Percentiles rank a stretch among this genome's conserved stretches.
These are phyloP conservation scores for Henicopernis longicauda DNA, from an alignment of 2,113 vertebrate species.

Conservation along the genomic window DNA sequence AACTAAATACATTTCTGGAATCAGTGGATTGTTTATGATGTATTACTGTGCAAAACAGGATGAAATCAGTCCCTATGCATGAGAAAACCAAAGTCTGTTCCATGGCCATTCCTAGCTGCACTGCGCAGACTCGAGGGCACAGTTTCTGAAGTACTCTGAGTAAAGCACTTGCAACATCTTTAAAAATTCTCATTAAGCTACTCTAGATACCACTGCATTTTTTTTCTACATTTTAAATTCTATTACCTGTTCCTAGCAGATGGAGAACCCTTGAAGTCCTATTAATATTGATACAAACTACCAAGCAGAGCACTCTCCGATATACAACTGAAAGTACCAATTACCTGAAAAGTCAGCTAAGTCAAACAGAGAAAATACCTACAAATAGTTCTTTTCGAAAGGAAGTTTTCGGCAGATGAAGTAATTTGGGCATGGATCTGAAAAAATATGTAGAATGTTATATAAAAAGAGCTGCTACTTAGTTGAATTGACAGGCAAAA, in stretches of 20 bases:
- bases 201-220: not conserved
- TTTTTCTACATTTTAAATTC: not conserved
- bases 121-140: not conserved
- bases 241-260: not conserved
- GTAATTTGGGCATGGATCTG: not conserved
- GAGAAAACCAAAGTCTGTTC: not conserved
- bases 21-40: not conserved
- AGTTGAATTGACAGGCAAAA: not conserved
- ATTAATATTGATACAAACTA: not conserved
- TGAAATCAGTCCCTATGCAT: rapidly evolving
- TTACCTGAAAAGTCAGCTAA: not conserved
- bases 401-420: not conserved
- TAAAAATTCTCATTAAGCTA: not conserved
- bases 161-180: not conserved
- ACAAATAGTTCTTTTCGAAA: not conserved
- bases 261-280: not conserved
- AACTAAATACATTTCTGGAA: not conserved
- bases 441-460: not conserved
- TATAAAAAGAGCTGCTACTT: not conserved
- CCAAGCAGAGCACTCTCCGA: not conserved
- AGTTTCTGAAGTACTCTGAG: not conserved
- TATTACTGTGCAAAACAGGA: not conserved
- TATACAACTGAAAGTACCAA: not conserved
- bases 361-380: not conserved
- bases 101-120: not conserved